These are phyloP conservation scores for Clivina fossor DNA, from an alignment of 2,888 invertebrate genomes.

Conservation along the genomic window DNA sequence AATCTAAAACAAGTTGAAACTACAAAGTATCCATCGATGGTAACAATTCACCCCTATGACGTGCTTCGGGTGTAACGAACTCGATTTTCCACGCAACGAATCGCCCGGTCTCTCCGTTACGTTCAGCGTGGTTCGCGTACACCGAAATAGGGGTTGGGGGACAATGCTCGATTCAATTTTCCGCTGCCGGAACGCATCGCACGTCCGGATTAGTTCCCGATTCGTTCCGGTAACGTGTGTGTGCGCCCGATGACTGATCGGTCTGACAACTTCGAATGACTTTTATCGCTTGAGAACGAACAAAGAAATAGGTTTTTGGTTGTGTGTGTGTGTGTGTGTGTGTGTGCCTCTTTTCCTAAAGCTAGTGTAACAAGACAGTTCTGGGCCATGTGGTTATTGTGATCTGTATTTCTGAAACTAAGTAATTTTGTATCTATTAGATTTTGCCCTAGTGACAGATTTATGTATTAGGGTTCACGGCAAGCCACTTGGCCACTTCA, in stretches of 20 bases:
- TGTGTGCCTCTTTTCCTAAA: background rate
- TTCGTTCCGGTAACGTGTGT: conserved; percentile 50
- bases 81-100: too few relatives aligned
- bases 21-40: too few relatives aligned
- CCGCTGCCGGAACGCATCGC: conserved; percentile 38
- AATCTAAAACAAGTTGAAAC: too few relatives aligned
- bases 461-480: too few relatives aligned
- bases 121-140: background rate
- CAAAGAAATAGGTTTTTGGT: background rate
- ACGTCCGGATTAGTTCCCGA: conserved; percentile 46
- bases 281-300: background rate
- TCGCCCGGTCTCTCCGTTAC: too few relatives aligned
- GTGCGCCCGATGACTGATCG: conserved; percentile 47
- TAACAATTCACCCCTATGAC: too few relatives aligned
- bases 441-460: too few relatives aligned
- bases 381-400: too few relatives aligned
- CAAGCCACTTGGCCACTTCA: too few relatives aligned
- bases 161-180: conserved; percentile 17
- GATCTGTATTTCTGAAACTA: too few relatives aligned
- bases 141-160: conserved; percentile 6
- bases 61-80: too few relatives aligned
- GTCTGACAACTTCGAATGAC: conserved; percentile 45
- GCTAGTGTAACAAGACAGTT: background rate
- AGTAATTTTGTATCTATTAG: too few relatives aligned
- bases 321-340: background rate